Percentiles rank a stretch among this genome's conserved stretches.
Conservation (phyloP, 2,888 invertebrate species). For the Plebejus argus region DNA sequence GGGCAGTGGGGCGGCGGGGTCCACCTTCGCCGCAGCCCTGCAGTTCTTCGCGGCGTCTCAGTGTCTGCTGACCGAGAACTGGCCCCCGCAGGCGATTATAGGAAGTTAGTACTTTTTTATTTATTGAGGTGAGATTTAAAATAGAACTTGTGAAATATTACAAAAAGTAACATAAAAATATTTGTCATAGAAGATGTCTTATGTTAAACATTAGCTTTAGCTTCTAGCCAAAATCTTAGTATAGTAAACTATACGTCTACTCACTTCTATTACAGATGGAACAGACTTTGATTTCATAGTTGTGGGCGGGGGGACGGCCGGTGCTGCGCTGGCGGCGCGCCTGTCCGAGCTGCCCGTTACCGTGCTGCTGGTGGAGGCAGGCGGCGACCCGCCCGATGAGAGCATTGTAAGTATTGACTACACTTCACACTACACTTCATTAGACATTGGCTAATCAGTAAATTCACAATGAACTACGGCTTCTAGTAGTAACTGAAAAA, state of each 20-base stretch:
- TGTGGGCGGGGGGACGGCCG: conserved; percentile 67
- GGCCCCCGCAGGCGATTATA: conserved; percentile 53
- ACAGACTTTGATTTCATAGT: conserved; percentile 63
- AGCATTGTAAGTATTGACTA: conserved; percentile 54
- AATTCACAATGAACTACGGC: no score
- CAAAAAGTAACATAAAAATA: not conserved
- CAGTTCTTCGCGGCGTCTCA: conserved; percentile 66
- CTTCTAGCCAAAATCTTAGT: not conserved
- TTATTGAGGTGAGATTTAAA: not conserved
- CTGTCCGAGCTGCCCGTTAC: conserved; percentile 50
- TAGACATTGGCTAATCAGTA: not conserved
- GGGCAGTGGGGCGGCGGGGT: conserved; percentile 47
- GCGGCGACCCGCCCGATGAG: conserved; percentile 62
- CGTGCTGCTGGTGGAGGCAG: conserved; percentile 68
- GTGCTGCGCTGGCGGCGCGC: conserved; percentile 61
- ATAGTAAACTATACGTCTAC: not conserved
- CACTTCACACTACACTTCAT: not conserved
- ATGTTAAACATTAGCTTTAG: no score
- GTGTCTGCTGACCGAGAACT: conserved; percentile 58
- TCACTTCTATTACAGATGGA: conserved; percentile 51
- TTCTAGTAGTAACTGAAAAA: no score
- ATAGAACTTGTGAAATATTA: not conserved
- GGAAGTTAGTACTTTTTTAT: conserved; percentile 48
- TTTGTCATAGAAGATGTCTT: no score
- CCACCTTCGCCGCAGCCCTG: conserved; percentile 56